Evolutionary conservation across 2,113 vertebrate genomes (phyloP), one percentile per base, ranked within the genome.

Genomic region (Colaptes auratus): DNA sequence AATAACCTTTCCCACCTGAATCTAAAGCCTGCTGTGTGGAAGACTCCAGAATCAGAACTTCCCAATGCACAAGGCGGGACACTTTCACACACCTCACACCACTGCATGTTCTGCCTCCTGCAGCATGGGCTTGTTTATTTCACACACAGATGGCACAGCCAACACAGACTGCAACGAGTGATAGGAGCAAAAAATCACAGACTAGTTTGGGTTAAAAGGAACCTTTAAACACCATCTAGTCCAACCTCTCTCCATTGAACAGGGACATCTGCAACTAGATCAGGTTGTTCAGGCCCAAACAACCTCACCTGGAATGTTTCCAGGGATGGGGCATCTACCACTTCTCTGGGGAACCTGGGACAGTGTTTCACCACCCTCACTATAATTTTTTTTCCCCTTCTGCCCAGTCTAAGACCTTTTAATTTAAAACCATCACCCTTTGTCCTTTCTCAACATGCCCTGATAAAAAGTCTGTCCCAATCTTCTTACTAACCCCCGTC

Each of bases 71-170:
- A 10, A 75, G 18, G 21, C 5, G 7, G 15, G 16, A 35, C 33
- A 4, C 0, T 1, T 59, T 10, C 46, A 19, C 33, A 3, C 4
- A 9, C 63, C 19, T 24, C 18, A 17, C 63, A 9, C 8, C 10
- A 4, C 15, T 2, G 60, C 52, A 7, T 53, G 7, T 20, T 12
- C 25, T 15, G 31, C 31, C 46, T 28, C 72, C 15, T 2, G 12
- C 39, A 58, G 70, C 0, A 0, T 0, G 0, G 16, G 23, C 23
- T 10, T 7, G 17, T 23, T 36, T 18, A 7, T 48, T 63, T 46
- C 53, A 16, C 42, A n/a, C 10, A 36, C 5, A 36, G 20, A 35
- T 7, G 11, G 20, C 33, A 31, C 50, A 46, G n/a, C 27, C 42
- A 12, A 1, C 1, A 0, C 27, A 12, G 33, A 15, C 15, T 4